Evolutionary conservation across 2,113 vertebrate species (phyloP).

Genomic region (Numenius arquata): DNA sequence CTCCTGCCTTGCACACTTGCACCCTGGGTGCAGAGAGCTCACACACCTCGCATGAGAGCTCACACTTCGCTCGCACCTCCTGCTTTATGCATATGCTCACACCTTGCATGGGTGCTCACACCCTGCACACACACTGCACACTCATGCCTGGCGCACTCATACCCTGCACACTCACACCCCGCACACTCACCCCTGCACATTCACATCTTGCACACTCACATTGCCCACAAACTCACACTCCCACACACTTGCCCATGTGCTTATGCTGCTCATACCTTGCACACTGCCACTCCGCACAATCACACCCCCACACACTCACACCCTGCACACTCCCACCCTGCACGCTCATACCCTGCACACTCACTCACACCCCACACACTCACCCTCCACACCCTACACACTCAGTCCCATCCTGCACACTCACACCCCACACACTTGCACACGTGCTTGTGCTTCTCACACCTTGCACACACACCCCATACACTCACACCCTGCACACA

Average conservation of each 20-base stretch:
- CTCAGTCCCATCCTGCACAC: background rate
- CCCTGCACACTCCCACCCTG: too few relatives aligned
- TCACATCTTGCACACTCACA: background rate
- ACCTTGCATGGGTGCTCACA: too few relatives aligned
- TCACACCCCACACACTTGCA: background rate
- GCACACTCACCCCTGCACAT: background rate
- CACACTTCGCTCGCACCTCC: background rate
- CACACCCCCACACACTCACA: too few relatives aligned
- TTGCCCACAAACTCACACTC: too few relatives aligned
- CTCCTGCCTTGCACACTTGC: background rate
- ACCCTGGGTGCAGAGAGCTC: rapidly evolving
- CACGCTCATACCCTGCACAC: too few relatives aligned
- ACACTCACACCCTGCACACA: background rate
- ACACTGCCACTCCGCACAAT: too few relatives aligned
- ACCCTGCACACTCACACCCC: too few relatives aligned
- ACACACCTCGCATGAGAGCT: rapidly evolving
- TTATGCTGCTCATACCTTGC: too few relatives aligned
- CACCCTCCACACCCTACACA: background rate
- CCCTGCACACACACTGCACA: background rate
- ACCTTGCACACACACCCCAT: background rate
- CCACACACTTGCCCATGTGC: too few relatives aligned
- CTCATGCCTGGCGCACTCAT: too few relatives aligned
- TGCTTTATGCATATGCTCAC: background rate
- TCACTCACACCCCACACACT: background rate
- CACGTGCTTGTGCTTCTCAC: too few relatives aligned